A percentile compares a stretch with the other conserved stretches of the same genome.
Evolutionary conservation across 2,113 vertebrate genomes (phyloP).

Genomic region (Dicrurus megarhynchus): DNA sequence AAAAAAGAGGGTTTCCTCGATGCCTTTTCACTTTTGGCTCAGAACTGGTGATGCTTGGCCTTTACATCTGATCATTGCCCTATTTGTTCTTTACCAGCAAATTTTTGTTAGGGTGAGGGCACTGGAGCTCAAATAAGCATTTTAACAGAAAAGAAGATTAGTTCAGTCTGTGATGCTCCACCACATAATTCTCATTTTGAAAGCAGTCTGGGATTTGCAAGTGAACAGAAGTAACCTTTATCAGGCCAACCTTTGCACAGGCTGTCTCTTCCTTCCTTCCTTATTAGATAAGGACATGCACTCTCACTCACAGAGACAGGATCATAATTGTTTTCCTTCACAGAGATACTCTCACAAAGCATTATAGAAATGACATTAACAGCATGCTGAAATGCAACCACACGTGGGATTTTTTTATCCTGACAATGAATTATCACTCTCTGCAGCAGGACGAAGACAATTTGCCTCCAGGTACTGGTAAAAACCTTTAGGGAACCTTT

Average conservation of each 20-base stretch:
- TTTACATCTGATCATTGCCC: neutral
- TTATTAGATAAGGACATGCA: slow-evolving; percentile 30
- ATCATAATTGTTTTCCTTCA: slow-evolving; percentile 29
- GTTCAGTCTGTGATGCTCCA: neutral
- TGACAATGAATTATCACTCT: slow-evolving; percentile 30
- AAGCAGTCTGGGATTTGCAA: neutral
- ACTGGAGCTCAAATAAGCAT: neutral
- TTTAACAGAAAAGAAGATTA: neutral
- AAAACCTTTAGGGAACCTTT: slow-evolving; percentile 43
- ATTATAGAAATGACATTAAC: slow-evolving; percentile 8
- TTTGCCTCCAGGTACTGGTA: slow-evolving; percentile 16
- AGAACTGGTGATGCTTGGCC: neutral
- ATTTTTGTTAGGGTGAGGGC: neutral
- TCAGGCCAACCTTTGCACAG: slow-evolving; percentile 23
- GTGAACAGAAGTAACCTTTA: slow-evolving; percentile 35
- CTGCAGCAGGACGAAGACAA: slow-evolving; percentile 20
- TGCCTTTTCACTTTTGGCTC: neutral
- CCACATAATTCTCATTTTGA: neutral
- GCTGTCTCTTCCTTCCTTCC: slow-evolving; percentile 41
- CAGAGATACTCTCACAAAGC: slow-evolving; percentile 27
- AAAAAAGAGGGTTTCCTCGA: neutral
- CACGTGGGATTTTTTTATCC: slow-evolving; percentile 19
- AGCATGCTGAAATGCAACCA: slow-evolving; percentile 35
- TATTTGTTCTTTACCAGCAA: neutral
- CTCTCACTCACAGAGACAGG: neutral